These are phyloP conservation scores for Tachysurus vachellii DNA, from an alignment of 2,113 vertebrate genomes.

Conservation along the genomic window DNA sequence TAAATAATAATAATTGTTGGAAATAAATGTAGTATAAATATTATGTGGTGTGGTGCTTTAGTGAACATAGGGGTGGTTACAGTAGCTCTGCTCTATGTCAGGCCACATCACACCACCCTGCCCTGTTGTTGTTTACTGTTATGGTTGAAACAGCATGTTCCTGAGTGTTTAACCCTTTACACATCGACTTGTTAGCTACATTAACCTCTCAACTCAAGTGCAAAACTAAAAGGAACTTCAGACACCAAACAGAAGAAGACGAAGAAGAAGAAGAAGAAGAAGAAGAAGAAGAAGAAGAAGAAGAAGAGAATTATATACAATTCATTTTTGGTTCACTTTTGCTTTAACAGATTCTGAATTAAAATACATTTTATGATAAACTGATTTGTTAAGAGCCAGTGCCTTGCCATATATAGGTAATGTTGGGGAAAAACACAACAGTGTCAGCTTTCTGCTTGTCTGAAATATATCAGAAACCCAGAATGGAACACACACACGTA, in stretches of 20 bases:
- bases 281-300: too few relatives aligned
- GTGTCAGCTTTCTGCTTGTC: constrained; percentile 13
- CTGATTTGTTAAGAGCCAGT: constrained; percentile 53
- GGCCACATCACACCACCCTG: neutral
- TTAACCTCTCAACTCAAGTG: neutral
- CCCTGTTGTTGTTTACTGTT: neutral
- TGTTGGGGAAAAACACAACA: constrained; percentile 23
- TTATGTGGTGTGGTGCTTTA: neutral
- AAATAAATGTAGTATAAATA: neutral
- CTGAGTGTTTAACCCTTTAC: neutral
- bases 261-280: too few relatives aligned
- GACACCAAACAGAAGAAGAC: neutral
- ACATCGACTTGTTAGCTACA: neutral
- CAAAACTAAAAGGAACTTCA: neutral
- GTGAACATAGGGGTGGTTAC: neutral
- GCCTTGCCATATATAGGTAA: constrained; percentile 54
- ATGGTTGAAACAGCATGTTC: constrained; percentile 3
- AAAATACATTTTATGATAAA: neutral
- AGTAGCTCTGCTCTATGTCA: neutral
- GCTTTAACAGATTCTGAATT: constrained; percentile 28
- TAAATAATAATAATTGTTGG: neutral
- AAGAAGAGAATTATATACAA: neutral
- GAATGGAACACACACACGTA: neutral
- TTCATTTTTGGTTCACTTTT: neutral
- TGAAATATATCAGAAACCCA: neutral